These are phyloP conservation scores for Loxodonta africana DNA, from an alignment of 2,113 vertebrate genomes.

Conservation along the genomic window DNA sequence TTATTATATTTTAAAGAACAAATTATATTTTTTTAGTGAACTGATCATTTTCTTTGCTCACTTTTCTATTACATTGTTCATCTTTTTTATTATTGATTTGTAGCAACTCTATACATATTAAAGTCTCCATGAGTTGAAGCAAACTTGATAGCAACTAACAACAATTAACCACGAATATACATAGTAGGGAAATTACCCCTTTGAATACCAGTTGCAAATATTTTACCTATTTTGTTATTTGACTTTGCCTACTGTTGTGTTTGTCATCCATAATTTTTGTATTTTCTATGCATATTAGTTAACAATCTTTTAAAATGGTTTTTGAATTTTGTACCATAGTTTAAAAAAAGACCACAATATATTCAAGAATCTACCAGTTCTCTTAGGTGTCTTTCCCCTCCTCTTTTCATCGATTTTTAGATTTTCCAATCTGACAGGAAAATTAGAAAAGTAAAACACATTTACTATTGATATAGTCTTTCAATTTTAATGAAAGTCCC, in stretches of 20 bases:
- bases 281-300: neutral
- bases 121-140: no score
- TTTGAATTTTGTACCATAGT: neutral
- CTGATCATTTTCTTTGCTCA: neutral
- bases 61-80: neutral
- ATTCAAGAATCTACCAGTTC: neutral
- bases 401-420: neutral
- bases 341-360: neutral
- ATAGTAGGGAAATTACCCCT: neutral
- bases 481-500: slow-evolving; percentile 43
- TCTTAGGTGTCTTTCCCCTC: neutral
- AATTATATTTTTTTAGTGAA: slow-evolving; percentile 4
- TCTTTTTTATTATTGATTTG: slow-evolving; percentile 9
- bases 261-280: neutral
- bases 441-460: neutral
- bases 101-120: neutral
- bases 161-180: no score
- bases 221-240: neutral
- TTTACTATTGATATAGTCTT: neutral
- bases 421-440: neutral
- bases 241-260: neutral
- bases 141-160: no score
- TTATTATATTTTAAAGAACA: slow-evolving; percentile 22
- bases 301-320: neutral
- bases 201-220: neutral